Evolutionary conservation across 2,797 vertebrate genomes (phyloP).

Genomic region (Prunella strophiata): DNA sequence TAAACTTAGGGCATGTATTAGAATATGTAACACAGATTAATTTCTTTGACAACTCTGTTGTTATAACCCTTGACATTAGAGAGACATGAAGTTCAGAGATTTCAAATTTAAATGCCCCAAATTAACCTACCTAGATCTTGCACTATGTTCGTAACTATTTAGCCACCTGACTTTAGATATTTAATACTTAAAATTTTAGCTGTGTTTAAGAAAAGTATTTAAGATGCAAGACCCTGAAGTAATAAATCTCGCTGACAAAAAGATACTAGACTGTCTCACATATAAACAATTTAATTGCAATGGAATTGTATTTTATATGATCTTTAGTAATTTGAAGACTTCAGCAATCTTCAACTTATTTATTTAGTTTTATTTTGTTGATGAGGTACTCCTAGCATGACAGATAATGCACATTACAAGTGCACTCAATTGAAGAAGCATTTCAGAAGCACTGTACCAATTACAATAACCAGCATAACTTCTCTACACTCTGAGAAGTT

Average conservation of each 20-base stretch:
- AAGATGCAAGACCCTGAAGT: not conserved
- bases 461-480: not conserved
- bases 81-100: not conserved
- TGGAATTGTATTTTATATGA: not conserved
- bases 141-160: not conserved
- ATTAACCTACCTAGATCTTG: not conserved
- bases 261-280: not conserved
- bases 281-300: not conserved
- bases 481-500: conserved; percentile 10
- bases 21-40: not conserved
- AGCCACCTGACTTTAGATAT: not conserved
- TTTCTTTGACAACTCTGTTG: not conserved
- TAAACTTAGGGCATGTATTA: not conserved
- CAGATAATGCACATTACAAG: not conserved
- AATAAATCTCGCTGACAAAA: not conserved
- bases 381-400: not conserved
- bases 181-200: not conserved
- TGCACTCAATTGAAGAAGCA: not conserved
- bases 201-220: not conserved
- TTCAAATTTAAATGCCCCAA: not conserved
- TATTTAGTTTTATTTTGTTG: not conserved
- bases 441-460: not conserved
- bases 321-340: not conserved
- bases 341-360: not conserved
- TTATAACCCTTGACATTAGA: not conserved